Evolutionary conservation across 2,113 vertebrate species (phyloP), one percentile per base, ranked within the genome.

Genomic region (Sinocyclocheilus rhinocerous): DNA sequence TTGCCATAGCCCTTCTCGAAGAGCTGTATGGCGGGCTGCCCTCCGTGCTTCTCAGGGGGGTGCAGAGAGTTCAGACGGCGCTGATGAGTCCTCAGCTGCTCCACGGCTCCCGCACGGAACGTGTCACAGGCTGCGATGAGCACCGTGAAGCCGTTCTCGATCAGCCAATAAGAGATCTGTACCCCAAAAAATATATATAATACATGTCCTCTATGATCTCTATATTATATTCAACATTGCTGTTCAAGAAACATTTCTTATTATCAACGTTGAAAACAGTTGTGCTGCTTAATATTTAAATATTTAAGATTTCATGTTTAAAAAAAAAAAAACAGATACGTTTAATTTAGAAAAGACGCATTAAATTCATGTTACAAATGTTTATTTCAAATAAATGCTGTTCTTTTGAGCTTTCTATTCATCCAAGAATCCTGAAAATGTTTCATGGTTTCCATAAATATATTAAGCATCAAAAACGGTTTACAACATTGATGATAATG

Each of bases 1-100:
- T 99, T 99, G 89, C 98, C 98, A 0, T 99, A 99, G 13, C 98
- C 98, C 88, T 98, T 98, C 94, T 99, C 98, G 20, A 98, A 99
- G 81, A 99, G 94, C 93, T 99, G 97, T 89, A 99, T 97, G 87
- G 96, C 95, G 0, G 93, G 93, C 7, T 89, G 94, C 2, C 97
- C 98, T 0, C 92, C 92, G 0, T 97, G 96, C 36, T 92, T 90
- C 93, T 98, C 96, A 0, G 97, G 96, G 0, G 98, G 97, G 85
- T 98, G 98, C 65, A 99, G 93, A 0, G 97, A 95, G 3, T 95
- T 97, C 87, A 99, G 94, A 77, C 97, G 97, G 0, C 97, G 96
- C 45, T 98, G 96, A 87, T 99, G 98, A 0, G 97, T 99, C 18
- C 98, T 97, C 65, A 99, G 96, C 94, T 99, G 98, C 92, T 99